Conservation (phyloP, 1,140 invertebrate genomes). For the Drosophila obscura region DNA sequence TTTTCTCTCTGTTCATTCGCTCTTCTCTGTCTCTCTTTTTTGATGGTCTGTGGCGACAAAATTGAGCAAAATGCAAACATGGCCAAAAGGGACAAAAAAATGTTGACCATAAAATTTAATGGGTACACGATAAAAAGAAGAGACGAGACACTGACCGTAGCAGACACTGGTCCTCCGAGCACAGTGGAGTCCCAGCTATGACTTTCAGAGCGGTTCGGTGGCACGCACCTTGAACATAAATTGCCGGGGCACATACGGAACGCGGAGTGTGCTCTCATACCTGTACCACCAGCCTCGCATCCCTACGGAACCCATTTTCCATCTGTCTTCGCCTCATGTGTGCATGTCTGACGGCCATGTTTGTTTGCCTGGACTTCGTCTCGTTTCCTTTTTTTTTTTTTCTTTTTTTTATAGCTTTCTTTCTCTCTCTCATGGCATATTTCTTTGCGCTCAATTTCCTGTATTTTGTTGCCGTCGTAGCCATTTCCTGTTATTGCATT, state of each 20-base stretch:
- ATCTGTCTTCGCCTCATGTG: conserved; percentile 30
- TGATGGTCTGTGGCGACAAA: conserved; percentile 53
- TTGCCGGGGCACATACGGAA: conserved; percentile 46
- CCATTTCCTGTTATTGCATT: conserved; percentile 65
- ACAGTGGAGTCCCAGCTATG: no score
- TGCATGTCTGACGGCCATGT: conserved; percentile 55
- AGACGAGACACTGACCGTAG: conserved; percentile 8
- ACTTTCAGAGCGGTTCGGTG: conserved; percentile 25
- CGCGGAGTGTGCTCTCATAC: conserved; percentile 15
- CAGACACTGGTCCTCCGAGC: no score
- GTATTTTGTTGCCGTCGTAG: conserved; percentile 55
- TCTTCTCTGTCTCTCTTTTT: conserved; percentile 20
- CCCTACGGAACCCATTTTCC: background rate
- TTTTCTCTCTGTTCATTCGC: background rate
- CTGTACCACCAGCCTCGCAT: background rate
- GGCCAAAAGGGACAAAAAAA: conserved; percentile 26
- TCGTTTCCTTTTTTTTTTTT: conserved; percentile 19
- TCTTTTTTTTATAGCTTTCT: conserved; percentile 1
- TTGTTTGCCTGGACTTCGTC: conserved; percentile 53
- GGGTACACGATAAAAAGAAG: conserved; percentile 43
- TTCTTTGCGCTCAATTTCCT: conserved; percentile 64
- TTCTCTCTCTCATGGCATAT: conserved; percentile 32
- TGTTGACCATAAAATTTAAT: conserved; percentile 56
- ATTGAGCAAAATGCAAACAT: conserved; percentile 58
- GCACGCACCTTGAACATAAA: conserved; percentile 60